Evolutionary conservation across 2,888 invertebrate genomes (phyloP).

Genomic region (Dasysyrphus tricinctus): DNA sequence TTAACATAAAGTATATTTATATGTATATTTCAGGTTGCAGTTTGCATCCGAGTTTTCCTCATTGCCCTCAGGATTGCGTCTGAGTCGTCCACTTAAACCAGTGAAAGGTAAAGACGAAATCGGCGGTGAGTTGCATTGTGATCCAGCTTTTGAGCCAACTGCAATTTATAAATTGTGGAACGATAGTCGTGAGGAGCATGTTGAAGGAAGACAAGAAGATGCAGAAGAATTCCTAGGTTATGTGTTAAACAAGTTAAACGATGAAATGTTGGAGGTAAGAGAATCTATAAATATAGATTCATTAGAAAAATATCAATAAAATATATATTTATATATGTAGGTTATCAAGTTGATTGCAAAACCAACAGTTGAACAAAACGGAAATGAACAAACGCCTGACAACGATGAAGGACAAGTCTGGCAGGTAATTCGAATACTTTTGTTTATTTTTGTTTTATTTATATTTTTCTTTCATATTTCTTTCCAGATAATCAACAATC

Average conservation of each 20-base stretch:
- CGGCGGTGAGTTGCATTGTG: conserved; percentile 87
- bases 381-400: conserved; percentile 81
- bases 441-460: not conserved
- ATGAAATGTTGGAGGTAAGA: conserved; percentile 96
- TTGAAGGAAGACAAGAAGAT: conserved; percentile 97
- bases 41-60: conserved; percentile 88
- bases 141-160: conserved; percentile 94
- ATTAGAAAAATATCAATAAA: not conserved
- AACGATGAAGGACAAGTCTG: conserved; percentile 83
- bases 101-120: conserved; percentile 82
- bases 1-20: too few relatives aligned
- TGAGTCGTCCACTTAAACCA: conserved; percentile 83
- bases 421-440: conserved; percentile 80
- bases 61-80: conserved; percentile 85
- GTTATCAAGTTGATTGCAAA: conserved; percentile 86
- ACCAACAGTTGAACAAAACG: conserved; percentile 84
- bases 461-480: not conserved
- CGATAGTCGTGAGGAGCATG: conserved; percentile 88
- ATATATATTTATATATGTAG: conserved; percentile 79
- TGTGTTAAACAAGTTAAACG: conserved; percentile 96
- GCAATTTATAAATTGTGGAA: conserved; percentile 93
- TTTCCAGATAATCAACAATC: conserved; percentile 87
- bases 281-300: not conserved
- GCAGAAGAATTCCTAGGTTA: conserved; percentile 98
- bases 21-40: conserved; percentile 50